phyloP scores from a whole-genome alignment of 2,888 invertebrate species.

The Polymixis flavicincta region DNA sequence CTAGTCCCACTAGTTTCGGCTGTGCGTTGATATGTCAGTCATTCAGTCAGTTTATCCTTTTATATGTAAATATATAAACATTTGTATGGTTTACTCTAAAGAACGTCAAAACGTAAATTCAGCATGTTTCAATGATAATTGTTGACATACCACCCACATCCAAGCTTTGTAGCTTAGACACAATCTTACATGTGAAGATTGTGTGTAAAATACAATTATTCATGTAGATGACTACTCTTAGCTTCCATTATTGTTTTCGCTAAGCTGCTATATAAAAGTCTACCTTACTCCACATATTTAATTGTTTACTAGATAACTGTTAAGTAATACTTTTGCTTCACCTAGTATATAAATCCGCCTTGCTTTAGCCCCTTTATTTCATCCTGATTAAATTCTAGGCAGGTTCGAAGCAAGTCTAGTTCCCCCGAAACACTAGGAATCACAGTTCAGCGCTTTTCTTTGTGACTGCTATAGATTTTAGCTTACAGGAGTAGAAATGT shows the following conservation, averaged over 20 bases:
- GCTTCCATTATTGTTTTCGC: neutral
- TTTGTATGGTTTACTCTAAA: neutral
- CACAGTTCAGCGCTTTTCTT: conserved; percentile 49
- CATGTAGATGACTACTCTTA: neutral
- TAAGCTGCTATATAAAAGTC: neutral
- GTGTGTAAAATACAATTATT: too few relatives aligned
- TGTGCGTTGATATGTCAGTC: too few relatives aligned
- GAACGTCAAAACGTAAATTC: neutral
- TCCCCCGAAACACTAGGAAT: conserved; percentile 46
- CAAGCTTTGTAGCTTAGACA: neutral
- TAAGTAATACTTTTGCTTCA: conserved; percentile 12
- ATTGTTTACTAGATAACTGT: neutral
- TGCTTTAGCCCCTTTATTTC: conserved; percentile 23
- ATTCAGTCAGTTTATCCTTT: too few relatives aligned
- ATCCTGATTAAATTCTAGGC: conserved; percentile 55
- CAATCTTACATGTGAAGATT: neutral
- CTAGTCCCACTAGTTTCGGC: too few relatives aligned
- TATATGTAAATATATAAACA: too few relatives aligned
- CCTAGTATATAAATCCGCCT: conserved; percentile 33
- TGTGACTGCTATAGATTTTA: conserved; percentile 47
- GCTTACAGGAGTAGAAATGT: conserved; percentile 18
- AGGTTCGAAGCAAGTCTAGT: conserved; percentile 46
- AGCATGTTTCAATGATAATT: neutral
- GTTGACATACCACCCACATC: neutral
- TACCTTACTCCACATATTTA: neutral